phyloP scores from a whole-genome alignment of 2,113 vertebrate species.

The Zapus hudsonius region DNA sequence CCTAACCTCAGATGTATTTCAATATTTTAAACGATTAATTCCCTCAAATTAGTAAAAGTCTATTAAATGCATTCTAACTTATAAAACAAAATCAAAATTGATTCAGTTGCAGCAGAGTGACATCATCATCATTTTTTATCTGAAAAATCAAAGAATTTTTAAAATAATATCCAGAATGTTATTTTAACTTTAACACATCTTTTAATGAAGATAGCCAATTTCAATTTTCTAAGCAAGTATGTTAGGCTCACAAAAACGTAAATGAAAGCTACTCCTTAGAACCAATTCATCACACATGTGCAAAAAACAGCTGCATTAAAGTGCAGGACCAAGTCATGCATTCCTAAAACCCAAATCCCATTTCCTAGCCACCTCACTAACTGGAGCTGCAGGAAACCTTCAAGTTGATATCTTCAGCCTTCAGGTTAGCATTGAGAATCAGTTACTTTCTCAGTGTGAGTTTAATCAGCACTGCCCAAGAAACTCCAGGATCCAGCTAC shows the following conservation, averaged over 20 bases:
- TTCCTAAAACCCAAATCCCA: conserved; percentile 76
- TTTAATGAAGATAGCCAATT: conserved; percentile 20
- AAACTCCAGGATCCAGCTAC: conserved; percentile 69
- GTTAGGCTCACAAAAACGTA: conserved; percentile 65
- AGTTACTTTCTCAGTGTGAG: conserved; percentile 77
- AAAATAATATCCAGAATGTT: conserved; percentile 38
- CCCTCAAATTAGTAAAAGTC: conserved; percentile 45
- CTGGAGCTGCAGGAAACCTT: conserved; percentile 78
- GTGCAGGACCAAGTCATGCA: conserved; percentile 62
- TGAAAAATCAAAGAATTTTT: conserved; percentile 48
- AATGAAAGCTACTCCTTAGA: conserved; percentile 66
- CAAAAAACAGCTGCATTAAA: conserved; percentile 62
- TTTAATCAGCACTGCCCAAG: conserved; percentile 80
- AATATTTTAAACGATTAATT: conserved; percentile 59
- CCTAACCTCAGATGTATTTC: conserved; percentile 46
- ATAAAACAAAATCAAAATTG: conserved; percentile 41
- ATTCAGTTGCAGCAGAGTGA: conserved; percentile 29
- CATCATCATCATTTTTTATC: neutral
- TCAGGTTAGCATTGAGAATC: conserved; percentile 71
- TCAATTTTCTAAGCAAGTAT: conserved; percentile 68
- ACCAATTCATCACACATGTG: conserved; percentile 35
- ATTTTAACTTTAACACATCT: conserved; percentile 43
- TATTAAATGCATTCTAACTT: conserved; percentile 37
- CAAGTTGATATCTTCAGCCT: conserved; percentile 79
- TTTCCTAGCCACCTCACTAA: conserved; percentile 79